Evolutionary conservation across 2,888 invertebrate genomes (phyloP), one percentile per base, ranked within the genome.

Genomic region (Harpalus rubripes): DNA sequence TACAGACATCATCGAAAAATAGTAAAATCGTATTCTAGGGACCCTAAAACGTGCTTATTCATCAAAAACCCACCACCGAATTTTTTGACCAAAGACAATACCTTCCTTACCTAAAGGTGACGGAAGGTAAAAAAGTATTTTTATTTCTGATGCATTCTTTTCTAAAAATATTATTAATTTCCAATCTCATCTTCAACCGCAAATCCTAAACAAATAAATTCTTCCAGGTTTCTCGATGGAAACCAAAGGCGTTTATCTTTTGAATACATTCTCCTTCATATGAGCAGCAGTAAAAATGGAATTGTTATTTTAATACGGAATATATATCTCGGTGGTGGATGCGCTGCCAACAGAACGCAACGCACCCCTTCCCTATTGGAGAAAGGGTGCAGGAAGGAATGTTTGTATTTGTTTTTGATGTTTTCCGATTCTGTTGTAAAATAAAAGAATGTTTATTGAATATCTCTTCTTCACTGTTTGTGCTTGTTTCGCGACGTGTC

Each of bases 371-470:
- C 44, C 44, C 44, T 12, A 0, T 12, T 52, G 10, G 8, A 39
- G 68, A 7, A 32, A 41, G 58, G 58, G 58, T 58, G n/a, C 58
- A 58, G 78, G 72, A 52, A 58, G 59, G 72, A 59, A 59, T 83
- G 58, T 83, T 83, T 83, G 83, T 83, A 83, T 83, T 83, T 83
- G 83, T 83, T 83, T 82, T 83, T 83, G 83, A 83, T 83, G 83
- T 76, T 83, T 83, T 74, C 83, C 74, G 83, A 83, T 83, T 76
- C 76, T 59, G 74, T 22, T 59, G 59, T 82, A 72, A 83, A 83
- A 83, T 83, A 83, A 83, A 83, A 83, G 74, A 74, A 83, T 83
- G 83, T 83, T 83, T 83, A 83, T 83, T 83, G 83, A 83, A 83
- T 82, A 82, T 82, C 72, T 82, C 68, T 44, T 74, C 44, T 22